Conservation (phyloP, 2,113 vertebrate genomes). For the Muscicapa adusta region DNA sequence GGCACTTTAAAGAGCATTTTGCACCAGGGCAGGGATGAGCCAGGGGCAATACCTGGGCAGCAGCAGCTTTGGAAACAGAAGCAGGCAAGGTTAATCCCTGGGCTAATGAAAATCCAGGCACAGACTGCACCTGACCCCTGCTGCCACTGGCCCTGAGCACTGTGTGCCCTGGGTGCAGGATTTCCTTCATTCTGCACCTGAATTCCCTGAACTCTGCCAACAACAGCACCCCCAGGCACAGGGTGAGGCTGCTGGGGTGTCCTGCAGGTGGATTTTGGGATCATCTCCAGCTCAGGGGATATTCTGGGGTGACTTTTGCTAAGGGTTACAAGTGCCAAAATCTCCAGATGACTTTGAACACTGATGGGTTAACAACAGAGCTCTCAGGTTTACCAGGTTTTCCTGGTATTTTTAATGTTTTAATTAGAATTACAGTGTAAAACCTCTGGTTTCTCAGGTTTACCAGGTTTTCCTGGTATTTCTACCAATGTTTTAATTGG, state of each 20-base stretch:
- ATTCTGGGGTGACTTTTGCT: neutral
- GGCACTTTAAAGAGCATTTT: neutral
- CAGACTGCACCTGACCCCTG: neutral
- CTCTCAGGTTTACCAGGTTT: neutral
- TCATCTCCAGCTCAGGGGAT: neutral
- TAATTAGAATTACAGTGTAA: too few relatives aligned
- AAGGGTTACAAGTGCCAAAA: neutral
- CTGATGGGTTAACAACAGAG: neutral
- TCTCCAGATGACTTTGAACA: neutral
- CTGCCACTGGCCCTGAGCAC: neutral
- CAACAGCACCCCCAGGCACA: neutral
- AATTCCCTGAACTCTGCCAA: neutral
- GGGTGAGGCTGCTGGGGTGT: neutral
- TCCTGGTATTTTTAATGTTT: too few relatives aligned
- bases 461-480: too few relatives aligned
- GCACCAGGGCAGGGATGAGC: neutral
- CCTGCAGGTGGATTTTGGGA: neutral
- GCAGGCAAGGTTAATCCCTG: neutral
- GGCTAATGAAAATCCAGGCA: neutral
- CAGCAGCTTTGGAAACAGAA: neutral
- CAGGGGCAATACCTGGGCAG: neutral
- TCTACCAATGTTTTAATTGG: too few relatives aligned
- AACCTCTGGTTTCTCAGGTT: too few relatives aligned
- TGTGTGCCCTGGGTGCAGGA: fast-evolving
- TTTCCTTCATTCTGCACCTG: neutral